phyloP scores from a whole-genome alignment of 2,888 invertebrate genomes.

The Sipha maydis region DNA sequence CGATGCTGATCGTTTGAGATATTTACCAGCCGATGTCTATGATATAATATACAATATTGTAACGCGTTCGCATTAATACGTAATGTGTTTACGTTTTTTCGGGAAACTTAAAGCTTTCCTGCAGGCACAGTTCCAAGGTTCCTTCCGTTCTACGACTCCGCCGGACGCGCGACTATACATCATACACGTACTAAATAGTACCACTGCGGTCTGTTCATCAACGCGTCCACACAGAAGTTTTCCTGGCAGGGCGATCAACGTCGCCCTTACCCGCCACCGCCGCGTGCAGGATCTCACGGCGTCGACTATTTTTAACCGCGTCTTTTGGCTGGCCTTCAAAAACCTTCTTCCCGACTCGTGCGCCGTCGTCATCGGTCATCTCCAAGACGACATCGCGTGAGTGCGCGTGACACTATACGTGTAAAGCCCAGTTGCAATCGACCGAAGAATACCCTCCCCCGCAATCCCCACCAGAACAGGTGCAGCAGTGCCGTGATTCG shows the following conservation, averaged over 20 bases:
- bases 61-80: no score
- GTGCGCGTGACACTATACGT: not conserved
- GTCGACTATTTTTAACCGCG: constrained; percentile 43
- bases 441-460: no score
- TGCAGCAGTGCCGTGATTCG: no score
- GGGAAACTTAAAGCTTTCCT: constrained; percentile 24
- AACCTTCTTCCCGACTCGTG: not conserved
- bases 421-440: no score
- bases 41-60: no score
- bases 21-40: no score
- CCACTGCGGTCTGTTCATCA: not conserved
- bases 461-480: no score
- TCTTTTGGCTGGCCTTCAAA: constrained; percentile 25
- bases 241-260: constrained; percentile 5
- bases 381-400: not conserved
- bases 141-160: not conserved
- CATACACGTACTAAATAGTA: no score
- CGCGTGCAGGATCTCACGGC: not conserved
- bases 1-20: no score
- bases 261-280: not conserved
- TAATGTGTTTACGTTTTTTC: constrained; percentile 5
- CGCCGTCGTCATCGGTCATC: not conserved
- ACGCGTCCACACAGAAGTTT: not conserved
- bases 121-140: constrained; percentile 51
- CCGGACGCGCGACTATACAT: not conserved